Conservation (phyloP, 2,113 vertebrate species). For the Prunella himalayana region DNA sequence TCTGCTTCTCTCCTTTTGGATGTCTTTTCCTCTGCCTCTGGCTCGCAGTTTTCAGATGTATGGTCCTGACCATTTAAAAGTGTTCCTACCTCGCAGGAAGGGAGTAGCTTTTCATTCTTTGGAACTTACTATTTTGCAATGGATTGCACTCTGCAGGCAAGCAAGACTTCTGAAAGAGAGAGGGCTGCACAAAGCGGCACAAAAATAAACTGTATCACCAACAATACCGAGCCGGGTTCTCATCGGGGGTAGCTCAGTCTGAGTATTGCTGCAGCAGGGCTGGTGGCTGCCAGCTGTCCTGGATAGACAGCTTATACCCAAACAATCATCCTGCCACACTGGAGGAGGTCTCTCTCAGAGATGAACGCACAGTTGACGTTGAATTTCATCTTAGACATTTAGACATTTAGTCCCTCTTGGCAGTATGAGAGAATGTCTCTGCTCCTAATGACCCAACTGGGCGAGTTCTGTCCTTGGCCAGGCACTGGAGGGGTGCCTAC, state of each 20-base stretch:
- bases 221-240: background rate
- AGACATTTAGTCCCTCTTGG: background rate
- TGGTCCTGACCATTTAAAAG: conserved; percentile 37
- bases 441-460: background rate
- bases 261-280: background rate
- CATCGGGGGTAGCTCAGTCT: background rate
- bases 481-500: background rate
- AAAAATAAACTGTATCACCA: conserved; percentile 38
- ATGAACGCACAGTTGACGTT: fast-evolving
- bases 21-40: conserved; percentile 30
- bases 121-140: conserved; percentile 29
- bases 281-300: background rate
- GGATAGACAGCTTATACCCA: conserved; percentile 5
- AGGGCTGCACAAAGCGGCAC: background rate
- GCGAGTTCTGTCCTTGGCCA: background rate
- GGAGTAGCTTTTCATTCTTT: conserved; percentile 48
- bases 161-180: conserved; percentile 10
- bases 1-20: conserved; percentile 43
- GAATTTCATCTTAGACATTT: background rate
- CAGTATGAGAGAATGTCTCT: background rate
- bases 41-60: conserved; percentile 42
- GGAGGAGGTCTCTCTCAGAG: background rate
- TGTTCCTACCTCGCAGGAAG: conserved; percentile 36
- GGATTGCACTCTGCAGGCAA: conserved; percentile 42
- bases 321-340: background rate